Evolutionary conservation across 1,140 invertebrate species (phyloP).

Genomic region (Caenorhabditis tropicalis): DNA sequence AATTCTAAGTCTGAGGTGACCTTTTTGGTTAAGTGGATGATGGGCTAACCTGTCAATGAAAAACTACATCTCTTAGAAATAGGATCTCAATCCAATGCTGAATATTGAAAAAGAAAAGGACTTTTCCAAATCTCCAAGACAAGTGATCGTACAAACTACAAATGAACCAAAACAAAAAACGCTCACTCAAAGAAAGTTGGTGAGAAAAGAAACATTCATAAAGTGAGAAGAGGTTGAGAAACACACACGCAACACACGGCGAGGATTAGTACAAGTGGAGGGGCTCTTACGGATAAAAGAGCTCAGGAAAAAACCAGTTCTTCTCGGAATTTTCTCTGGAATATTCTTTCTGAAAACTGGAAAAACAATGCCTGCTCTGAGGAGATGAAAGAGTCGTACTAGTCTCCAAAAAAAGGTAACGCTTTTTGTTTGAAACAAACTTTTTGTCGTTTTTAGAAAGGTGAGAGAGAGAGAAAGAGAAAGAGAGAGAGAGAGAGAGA

Average conservation of each 20-base stretch:
- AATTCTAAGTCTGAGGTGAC: too few relatives aligned
- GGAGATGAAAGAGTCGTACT: too few relatives aligned
- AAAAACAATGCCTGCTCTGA: not conserved
- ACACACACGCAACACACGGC: not conserved
- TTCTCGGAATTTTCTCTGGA: not conserved
- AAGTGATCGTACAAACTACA: too few relatives aligned
- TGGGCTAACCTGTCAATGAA: too few relatives aligned
- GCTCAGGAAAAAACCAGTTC: not conserved
- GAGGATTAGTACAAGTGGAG: constrained; percentile 15
- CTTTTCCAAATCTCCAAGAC: too few relatives aligned
- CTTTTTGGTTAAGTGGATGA: too few relatives aligned
- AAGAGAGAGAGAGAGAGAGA: too few relatives aligned
- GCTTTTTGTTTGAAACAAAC: not conserved
- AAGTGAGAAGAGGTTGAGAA: not conserved
- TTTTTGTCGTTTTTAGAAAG: not conserved
- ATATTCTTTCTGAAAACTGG: not conserved
- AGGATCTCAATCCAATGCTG: too few relatives aligned
- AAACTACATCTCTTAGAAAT: too few relatives aligned
- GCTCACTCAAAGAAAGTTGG: not conserved
- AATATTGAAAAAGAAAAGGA: too few relatives aligned
- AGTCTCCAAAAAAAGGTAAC: not conserved
- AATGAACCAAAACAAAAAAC: too few relatives aligned
- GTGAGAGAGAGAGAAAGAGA: not conserved
- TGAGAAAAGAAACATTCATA: not conserved
- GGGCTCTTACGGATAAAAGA: not conserved